Evolutionary conservation across 2,797 vertebrate species (phyloP).

Genomic region (Melanogrammus aeglefinus): DNA sequence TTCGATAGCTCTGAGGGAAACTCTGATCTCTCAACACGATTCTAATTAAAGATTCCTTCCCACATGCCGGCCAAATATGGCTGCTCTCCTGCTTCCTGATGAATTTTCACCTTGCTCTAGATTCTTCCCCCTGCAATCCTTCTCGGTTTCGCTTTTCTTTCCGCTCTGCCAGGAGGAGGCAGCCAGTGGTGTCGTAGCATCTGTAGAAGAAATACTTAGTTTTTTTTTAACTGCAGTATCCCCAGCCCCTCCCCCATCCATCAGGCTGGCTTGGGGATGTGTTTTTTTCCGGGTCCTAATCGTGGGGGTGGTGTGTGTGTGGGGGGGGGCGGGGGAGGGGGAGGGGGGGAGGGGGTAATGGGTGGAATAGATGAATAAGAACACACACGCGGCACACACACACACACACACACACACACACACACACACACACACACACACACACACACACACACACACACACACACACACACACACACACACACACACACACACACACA

Average conservation of each 20-base stretch:
- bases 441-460: slow-evolving; percentile 52
- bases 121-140: slow-evolving; percentile 25
- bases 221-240: slow-evolving; percentile 15
- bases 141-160: slow-evolving; percentile 38
- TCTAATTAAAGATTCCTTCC: slow-evolving; percentile 70
- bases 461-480: slow-evolving; percentile 30
- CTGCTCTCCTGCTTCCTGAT: slow-evolving; percentile 44
- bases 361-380: slow-evolving; percentile 49
- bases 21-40: slow-evolving; percentile 66
- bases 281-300: slow-evolving; percentile 56
- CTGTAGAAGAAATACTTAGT: slow-evolving; percentile 31
- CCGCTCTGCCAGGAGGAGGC: slow-evolving; percentile 35
- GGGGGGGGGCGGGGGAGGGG: slow-evolving; percentile 12
- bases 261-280: slow-evolving; percentile 25
- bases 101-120: slow-evolving; percentile 35
- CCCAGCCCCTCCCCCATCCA: neutral
- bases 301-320: neutral
- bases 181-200: slow-evolving; percentile 41
- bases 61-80: slow-evolving; percentile 50
- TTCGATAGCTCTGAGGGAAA: slow-evolving; percentile 63
- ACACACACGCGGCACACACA: slow-evolving; percentile 26
- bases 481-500: slow-evolving; percentile 28
- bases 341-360: slow-evolving; percentile 11
- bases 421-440: slow-evolving; percentile 27
- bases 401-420: slow-evolving; percentile 50